Percentiles rank a stretch among this genome's conserved stretches.
These are phyloP conservation scores for Machimus rusticus DNA, from an alignment of 2,888 invertebrate genomes.

Conservation along the genomic window DNA sequence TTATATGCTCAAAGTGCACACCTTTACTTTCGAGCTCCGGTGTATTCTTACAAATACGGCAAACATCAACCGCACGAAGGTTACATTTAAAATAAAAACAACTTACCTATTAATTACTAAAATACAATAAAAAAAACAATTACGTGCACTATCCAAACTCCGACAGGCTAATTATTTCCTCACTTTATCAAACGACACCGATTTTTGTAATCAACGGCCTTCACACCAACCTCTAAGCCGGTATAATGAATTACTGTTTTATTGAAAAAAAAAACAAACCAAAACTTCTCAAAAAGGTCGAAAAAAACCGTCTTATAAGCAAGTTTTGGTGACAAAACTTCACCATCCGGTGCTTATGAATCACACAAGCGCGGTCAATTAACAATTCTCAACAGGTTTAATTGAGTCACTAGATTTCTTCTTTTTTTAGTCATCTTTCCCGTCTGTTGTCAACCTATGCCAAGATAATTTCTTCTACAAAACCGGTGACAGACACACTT, in stretches of 20 bases:
- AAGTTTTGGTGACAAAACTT: neutral
- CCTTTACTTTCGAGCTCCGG: too few species aligned
- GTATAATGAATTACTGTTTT: neutral
- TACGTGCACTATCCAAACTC: neutral
- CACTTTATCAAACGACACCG: neutral
- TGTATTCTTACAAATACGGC: too few species aligned
- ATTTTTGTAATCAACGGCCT: neutral
- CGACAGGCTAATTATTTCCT: neutral
- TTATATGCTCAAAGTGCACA: too few species aligned
- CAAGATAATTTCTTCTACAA: neutral
- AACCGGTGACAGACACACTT: neutral
- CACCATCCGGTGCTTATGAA: neutral
- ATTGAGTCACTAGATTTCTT: neutral
- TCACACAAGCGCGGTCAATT: neutral
- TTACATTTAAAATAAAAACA: neutral
- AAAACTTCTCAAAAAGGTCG: neutral
- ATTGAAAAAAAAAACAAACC: neutral
- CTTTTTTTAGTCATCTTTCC: neutral
- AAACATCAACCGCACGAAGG: too few species aligned
- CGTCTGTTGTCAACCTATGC: neutral
- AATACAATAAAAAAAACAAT: neutral
- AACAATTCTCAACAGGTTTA: neutral
- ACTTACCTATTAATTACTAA: neutral
- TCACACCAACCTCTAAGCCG: neutral
- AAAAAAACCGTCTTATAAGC: neutral